phyloP scores from a whole-genome alignment of 37 sponge, comb jelly and placozoan species.

The Spongilla lacustris region DNA sequence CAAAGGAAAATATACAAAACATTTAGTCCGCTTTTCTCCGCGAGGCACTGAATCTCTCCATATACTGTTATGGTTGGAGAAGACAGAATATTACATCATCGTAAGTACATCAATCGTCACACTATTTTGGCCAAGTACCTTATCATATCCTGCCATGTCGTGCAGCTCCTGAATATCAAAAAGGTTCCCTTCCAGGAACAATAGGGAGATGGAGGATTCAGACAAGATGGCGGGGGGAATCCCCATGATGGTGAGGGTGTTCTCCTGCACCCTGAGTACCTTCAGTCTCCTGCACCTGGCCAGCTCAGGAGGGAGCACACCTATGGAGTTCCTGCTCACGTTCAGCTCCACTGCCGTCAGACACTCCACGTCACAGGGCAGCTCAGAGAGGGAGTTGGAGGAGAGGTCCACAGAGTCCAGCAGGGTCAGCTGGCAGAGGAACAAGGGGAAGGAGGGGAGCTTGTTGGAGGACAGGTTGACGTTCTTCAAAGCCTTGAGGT shows the following conservation, averaged over 20 bases:
- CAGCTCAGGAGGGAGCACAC: slow-evolving; percentile 52
- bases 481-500: slow-evolving; percentile 62
- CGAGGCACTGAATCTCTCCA: slow-evolving; percentile 79
- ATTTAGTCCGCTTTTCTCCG: slow-evolving; percentile 56
- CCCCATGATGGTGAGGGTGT: slow-evolving; percentile 53
- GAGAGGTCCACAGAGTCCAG: slow-evolving; percentile 74
- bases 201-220: slow-evolving; percentile 62
- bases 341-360: slow-evolving; percentile 77
- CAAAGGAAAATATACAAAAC: background rate
- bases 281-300: slow-evolving; percentile 70
- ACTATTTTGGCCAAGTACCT: too few species aligned
- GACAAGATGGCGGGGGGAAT: slow-evolving; percentile 59
- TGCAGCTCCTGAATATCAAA: slow-evolving; percentile 61
- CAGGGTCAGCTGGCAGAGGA: slow-evolving; percentile 53
- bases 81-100: background rate
- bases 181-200: slow-evolving; percentile 78
- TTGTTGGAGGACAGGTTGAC: slow-evolving; percentile 60
- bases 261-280: slow-evolving; percentile 81
- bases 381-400: slow-evolving; percentile 38
- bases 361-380: slow-evolving; percentile 51
- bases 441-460: slow-evolving; percentile 51
- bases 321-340: slow-evolving; percentile 65
- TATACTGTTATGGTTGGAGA: slow-evolving; percentile 54
- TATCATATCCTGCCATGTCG: slow-evolving; percentile 69
- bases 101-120: background rate